Base-by-base conservation (phyloP, 1,140 invertebrate genomes). In the Cataglyphis hispanica region DNA sequence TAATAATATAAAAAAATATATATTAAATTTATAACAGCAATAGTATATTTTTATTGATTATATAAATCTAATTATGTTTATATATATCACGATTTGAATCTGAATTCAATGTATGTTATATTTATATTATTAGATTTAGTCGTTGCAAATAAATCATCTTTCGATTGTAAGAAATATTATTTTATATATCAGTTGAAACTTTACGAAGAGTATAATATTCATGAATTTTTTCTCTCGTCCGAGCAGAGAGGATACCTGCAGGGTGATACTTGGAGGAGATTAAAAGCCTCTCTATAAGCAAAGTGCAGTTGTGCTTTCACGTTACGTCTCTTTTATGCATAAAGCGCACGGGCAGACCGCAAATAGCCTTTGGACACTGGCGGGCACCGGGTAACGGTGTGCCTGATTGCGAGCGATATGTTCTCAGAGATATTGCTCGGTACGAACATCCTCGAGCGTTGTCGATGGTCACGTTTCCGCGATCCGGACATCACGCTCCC, bases 351-450 rank as follows among this genome's bases (percentile, higher is more conserved):
- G 61, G 70, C 66, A 85, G 50, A 91, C 63, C 77, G 90, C 89
- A 91, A 91, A 91, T 91, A 91, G 90, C 90, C 90, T 89, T 91
- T 90, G 87, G 90, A 89, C 90, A 91, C 85, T 87, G 90, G 50
- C 90, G 89, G 66, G 87, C 77, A 87, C 81, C n/a, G n/a, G 58
- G 85, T 90, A 91, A 91, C 87, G 87, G 85, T 89, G 87, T 84
- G 85, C 84, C 85, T 90, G 90, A 91, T 91, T 88, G 89, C 90
- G 89, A 88, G 84, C 90, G 89, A 90, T 91, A 91, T 89, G 83
- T 84, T 87, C 90, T 84, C 83, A 64, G 80, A 90, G 85, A 90
- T 89, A 88, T 88, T 85, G 80, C 87, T 80, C 46, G 75, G 40
- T 88, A 88, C 85, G 84, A 88, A 81, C 89, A 88, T 90, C 90